Evolutionary conservation across 1,140 invertebrate genomes (phyloP), one percentile per base, ranked within the genome.

Genomic region (Piezodorus guildinii): DNA sequence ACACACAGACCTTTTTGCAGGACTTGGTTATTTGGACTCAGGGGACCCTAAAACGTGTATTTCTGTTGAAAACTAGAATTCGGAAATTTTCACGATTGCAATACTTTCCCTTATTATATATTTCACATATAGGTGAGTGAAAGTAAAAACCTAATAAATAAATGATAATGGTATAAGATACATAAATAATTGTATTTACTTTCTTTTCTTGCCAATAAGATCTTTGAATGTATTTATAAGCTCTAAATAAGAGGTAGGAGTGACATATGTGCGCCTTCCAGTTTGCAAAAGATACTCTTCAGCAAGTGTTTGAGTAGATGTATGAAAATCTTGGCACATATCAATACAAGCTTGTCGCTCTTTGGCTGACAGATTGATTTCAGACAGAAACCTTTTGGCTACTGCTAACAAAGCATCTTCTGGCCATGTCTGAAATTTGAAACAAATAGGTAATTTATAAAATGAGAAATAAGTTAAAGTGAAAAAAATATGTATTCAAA

Each of bases 221-320:
- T 81, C 79, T 71, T 94, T 95, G 69, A 96, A 96, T 1, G 90
- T 91, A 68, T 85, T 85, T 64, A 97, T 94, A 71, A 96, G 80
- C 72, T 96, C 92, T 49, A 97, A 75, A 73, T 96, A 98, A 0
- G 92, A 95, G 0, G 92, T 95, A 0, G 94, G 93, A 0, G 94
- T 96, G 0, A 97, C 91, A 73, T 96, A 96, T 70, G 89, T 94
- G 67, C 86, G 81, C 62, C 93, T 78, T 44, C 81, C 82, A 39
- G 88, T 72, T 64, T 89, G 79, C 1, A 78, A 68, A n/a, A 82
- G 79, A 74, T 88, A 93, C 70, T 87, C 83, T 0, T 78, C 73
- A 1, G 91, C 90, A 23, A 96, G 75, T 30, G 78, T 73, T 72
- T 91, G 82, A 0, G 90, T 91, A 58, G 89, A 88, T 3, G 85